phyloP scores from a whole-genome alignment of 2,888 invertebrate species.

The Trichopoda pennipes region DNA sequence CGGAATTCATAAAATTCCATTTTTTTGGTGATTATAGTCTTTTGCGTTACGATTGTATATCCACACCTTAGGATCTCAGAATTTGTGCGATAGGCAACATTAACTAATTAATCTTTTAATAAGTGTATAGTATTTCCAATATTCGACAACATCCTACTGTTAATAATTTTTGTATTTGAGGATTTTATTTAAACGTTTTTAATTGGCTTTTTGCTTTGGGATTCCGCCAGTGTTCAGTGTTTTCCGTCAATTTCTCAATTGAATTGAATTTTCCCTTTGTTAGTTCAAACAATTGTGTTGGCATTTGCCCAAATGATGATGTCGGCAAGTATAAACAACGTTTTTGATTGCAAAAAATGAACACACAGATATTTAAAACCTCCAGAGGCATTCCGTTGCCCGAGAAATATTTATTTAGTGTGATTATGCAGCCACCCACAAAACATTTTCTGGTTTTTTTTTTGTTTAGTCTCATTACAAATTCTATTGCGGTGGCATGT shows the following conservation, averaged over 20 bases:
- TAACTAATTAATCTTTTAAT: too few species aligned
- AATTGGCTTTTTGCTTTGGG: constrained; percentile 40
- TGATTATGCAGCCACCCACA: not conserved
- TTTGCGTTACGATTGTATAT: too few species aligned
- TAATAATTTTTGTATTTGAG: not conserved
- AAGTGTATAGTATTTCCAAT: too few species aligned
- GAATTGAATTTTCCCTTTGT: constrained; percentile 27
- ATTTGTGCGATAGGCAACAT: too few species aligned
- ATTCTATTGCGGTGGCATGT: constrained; percentile 14
- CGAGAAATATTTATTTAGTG: not conserved
- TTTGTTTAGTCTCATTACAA: constrained; percentile 1
- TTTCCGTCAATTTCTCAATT: constrained; percentile 12
- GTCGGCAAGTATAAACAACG: not conserved
- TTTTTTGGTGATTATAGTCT: too few species aligned
- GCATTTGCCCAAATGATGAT: constrained; percentile 23
- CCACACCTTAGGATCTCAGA: too few species aligned
- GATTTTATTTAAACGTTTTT: constrained; percentile 16
- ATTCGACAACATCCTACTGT: not conserved
- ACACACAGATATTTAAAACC: constrained; percentile 9
- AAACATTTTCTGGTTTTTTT: constrained; percentile 3
- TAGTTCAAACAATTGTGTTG: constrained; percentile 7
- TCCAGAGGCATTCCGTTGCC: not conserved
- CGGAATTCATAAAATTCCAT: too few species aligned
- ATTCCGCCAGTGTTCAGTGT: constrained; percentile 20
- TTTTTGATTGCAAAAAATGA: constrained; percentile 10